Evolutionary conservation across 2,888 invertebrate species (phyloP).

Genomic region (Cyrtodaria siliqua): DNA sequence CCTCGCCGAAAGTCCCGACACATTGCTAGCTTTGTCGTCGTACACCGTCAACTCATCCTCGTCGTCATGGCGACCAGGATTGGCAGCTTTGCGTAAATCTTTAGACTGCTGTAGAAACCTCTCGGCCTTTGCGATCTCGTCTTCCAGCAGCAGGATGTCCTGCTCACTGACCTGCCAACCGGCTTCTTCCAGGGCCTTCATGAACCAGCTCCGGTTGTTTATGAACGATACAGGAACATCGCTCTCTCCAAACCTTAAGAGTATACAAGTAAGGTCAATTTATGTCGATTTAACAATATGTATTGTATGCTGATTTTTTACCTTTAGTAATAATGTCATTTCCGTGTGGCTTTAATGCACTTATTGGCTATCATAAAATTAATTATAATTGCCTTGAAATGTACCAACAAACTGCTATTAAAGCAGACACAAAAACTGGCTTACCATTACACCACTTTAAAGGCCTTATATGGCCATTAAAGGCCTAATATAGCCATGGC

Average conservation of each 20-base stretch:
- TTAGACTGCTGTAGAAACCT: conserved; percentile 80
- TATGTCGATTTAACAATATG: too few species aligned
- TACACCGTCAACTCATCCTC: conserved; percentile 71
- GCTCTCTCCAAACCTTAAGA: conserved; percentile 71
- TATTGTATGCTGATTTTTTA: too few species aligned
- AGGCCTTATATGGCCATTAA: too few species aligned
- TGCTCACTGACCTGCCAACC: conserved; percentile 80
- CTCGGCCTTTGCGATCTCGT: conserved; percentile 80
- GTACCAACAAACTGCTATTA: too few species aligned
- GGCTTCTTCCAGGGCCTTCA: conserved; percentile 76
- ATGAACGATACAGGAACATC: conserved; percentile 76
- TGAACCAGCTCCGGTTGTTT: conserved; percentile 74
- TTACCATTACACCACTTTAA: too few species aligned
- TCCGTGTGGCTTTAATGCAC: too few species aligned
- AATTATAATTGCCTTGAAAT: too few species aligned
- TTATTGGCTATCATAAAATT: too few species aligned
- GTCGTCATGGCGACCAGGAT: conserved; percentile 42
- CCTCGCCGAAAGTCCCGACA: conserved; percentile 67
- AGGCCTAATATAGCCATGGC: too few species aligned
- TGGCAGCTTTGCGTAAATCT: conserved; percentile 73
- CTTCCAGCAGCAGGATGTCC: conserved; percentile 80
- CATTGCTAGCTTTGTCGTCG: conserved; percentile 69
- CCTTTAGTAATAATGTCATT: too few species aligned
- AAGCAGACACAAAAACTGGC: too few species aligned
- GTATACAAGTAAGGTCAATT: not conserved